Percentiles rank a stretch among this genome's conserved stretches.
Conservation (phyloP, 2,888 invertebrate species). For the Spisula subtruncata region DNA sequence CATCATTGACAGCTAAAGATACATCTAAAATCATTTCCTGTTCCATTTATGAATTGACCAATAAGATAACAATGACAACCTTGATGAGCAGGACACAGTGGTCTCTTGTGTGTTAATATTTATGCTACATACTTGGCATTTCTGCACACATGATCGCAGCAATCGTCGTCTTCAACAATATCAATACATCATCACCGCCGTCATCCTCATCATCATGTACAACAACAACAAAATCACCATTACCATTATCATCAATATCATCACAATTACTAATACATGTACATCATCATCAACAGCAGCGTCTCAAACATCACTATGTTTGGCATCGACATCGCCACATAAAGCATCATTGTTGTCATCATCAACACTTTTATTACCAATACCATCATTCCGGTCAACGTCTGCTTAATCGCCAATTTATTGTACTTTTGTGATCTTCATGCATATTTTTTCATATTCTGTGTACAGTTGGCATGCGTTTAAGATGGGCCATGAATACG, state of each 20-base stretch:
- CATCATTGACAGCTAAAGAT: too few relatives aligned
- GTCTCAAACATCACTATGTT: conserved; percentile 25
- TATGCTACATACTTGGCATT: too few relatives aligned
- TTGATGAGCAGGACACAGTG: too few relatives aligned
- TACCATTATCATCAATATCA: neutral
- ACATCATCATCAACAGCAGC: neutral
- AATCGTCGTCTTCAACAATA: neutral
- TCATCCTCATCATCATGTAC: neutral
- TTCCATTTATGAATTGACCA: too few relatives aligned
- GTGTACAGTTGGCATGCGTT: neutral
- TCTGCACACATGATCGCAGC: too few relatives aligned
- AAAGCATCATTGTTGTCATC: neutral
- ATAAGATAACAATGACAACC: too few relatives aligned
- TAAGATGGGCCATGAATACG: neutral
- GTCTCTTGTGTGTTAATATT: too few relatives aligned
- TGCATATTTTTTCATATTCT: neutral
- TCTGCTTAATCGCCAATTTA: too few relatives aligned
- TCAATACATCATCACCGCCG: too few relatives aligned
- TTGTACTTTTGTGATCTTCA: neutral
- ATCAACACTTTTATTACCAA: neutral
- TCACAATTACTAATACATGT: neutral
- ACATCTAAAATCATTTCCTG: too few relatives aligned
- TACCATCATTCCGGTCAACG: too few relatives aligned
- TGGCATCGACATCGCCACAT: conserved; percentile 27
- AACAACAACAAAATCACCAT: neutral